These are phyloP conservation scores for Esox masquinongy DNA, from an alignment of 2,797 vertebrate species.

Conservation along the genomic window DNA sequence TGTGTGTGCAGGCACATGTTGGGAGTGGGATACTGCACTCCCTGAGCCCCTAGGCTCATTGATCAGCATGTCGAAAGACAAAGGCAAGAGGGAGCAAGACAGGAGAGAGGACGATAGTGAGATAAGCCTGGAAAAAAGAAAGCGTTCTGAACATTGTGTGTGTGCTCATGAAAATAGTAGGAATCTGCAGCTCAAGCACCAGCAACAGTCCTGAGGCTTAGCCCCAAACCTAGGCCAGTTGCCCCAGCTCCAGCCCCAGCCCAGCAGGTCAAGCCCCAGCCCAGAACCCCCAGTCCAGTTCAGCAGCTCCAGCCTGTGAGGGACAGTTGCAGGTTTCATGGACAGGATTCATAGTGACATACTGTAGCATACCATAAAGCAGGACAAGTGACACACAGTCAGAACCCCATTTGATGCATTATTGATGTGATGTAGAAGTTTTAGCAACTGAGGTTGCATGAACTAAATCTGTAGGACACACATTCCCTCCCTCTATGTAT, in stretches of 20 bases:
- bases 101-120: background rate
- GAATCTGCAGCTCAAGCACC: background rate
- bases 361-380: slow-evolving; percentile 14
- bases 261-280: background rate
- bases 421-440: slow-evolving; percentile 26
- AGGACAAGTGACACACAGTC: slow-evolving; percentile 13
- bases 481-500: background rate
- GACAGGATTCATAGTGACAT: slow-evolving; percentile 23
- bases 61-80: background rate
- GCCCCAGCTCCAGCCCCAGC: too few relatives aligned
- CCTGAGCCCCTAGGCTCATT: slow-evolving; percentile 1
- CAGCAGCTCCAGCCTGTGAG: background rate
- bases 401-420: slow-evolving; percentile 22
- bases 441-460: slow-evolving; percentile 11
- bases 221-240: background rate
- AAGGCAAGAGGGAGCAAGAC: background rate
- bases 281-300: background rate
- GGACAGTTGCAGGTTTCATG: slow-evolving; percentile 7
- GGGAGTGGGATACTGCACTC: background rate
- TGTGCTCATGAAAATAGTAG: background rate
- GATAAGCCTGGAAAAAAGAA: background rate
- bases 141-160: background rate
- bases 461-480: slow-evolving; percentile 25
- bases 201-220: background rate
- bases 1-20: background rate